Percentiles rank a stretch among this genome's conserved stretches.
Evolutionary conservation across 2,888 invertebrate species (phyloP).

Genomic region (Eupithecia vulgata): DNA sequence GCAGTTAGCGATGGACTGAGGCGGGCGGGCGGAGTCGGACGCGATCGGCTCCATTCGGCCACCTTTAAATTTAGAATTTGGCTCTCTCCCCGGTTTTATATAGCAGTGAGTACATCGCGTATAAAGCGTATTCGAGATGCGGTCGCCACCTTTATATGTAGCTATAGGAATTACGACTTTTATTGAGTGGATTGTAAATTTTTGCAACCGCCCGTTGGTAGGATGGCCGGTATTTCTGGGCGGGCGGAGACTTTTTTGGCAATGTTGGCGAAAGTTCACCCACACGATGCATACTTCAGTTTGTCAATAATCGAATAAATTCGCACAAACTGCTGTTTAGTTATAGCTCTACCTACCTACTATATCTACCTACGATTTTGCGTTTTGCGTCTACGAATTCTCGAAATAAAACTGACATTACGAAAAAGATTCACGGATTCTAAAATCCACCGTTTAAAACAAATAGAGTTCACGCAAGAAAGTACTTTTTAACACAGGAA

Average conservation of each 20-base stretch:
- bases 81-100: conserved; percentile 86
- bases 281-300: conserved; percentile 52
- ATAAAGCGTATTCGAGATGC: conserved; percentile 83
- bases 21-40: conserved; percentile 79
- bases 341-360: neutral
- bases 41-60: conserved; percentile 76
- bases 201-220: conserved; percentile 70
- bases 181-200: conserved; percentile 80
- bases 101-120: conserved; percentile 83
- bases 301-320: conserved; percentile 45
- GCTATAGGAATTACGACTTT: conserved; percentile 82
- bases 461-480: neutral
- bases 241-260: conserved; percentile 61
- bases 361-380: neutral
- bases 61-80: conserved; percentile 86
- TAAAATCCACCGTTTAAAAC: neutral
- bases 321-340: conserved; percentile 8
- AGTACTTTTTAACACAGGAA: too few species aligned
- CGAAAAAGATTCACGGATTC: neutral
- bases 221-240: conserved; percentile 62
- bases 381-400: neutral
- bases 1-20: conserved; percentile 81
- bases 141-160: conserved; percentile 71
- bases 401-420: neutral
- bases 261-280: conserved; percentile 55